Evolutionary conservation across 1,140 invertebrate species (phyloP), one percentile per base, ranked within the genome.

Genomic region (Neuroterus valhalla): DNA sequence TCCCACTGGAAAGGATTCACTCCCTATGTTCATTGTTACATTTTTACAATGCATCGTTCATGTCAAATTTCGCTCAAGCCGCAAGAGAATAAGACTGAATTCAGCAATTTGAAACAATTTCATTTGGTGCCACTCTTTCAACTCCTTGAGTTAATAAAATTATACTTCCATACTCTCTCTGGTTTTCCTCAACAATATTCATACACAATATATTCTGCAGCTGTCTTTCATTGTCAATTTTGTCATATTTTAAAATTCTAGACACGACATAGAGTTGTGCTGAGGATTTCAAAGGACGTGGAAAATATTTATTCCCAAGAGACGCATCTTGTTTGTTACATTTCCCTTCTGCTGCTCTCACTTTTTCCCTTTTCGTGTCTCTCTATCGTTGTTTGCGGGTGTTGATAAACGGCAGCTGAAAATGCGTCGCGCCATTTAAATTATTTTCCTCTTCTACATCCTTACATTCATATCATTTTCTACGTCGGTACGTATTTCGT

Each of bases 231-330:
- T 21, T 52, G 19, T 52, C 50, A 52, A 38, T 2, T 21, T 21
- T 10, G 19, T 52, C 19, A 52, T 19, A 52, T 21, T 52, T 52
- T 12, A 52, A 52, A 52, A 21, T 52, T 52, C 19, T 52, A 52
- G 50, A 23, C 50, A 52, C 50, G 50, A n/a, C 10, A 42, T 42
- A 8, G 0, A 21, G 31, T 12, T 48, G 42, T 42, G 44, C 21
- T 26, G 31, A 31, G 8, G 10, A 19, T 71, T 70, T 55, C 67
- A 23, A 55, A 78, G 52, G 46, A 72, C 52, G 48, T 42, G 77
- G 55, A 78, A 78, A 76, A 78, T 78, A 75, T 75, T 75, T 67
- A 50, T 48, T 68, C 74, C 69, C 50, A 45, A 72, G 68, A 55
- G 75, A 78, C 31, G 50, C 66, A 76, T 78, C 50, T 76, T 43